Conservation (phyloP, 1,140 invertebrate genomes). For the Diploscapter pachys region DNA sequence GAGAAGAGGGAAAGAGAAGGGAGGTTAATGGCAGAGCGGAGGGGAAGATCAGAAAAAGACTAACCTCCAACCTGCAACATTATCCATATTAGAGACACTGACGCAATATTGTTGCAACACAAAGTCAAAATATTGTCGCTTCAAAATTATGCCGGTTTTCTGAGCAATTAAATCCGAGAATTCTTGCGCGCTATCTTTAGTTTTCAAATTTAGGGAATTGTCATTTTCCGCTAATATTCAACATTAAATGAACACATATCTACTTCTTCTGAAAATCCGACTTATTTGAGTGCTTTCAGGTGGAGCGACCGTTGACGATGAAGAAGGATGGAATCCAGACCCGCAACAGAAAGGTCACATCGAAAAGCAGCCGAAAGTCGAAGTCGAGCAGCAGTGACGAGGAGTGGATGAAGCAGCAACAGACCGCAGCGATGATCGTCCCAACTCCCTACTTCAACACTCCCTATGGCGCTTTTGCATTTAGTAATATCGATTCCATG, state of each 20-base stretch:
- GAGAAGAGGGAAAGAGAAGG: no score
- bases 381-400: slow-evolving; percentile 3
- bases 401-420: slow-evolving; percentile 1
- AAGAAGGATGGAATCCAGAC: slow-evolving; percentile 99
- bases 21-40: no score
- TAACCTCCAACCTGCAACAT: no score
- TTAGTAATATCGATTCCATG: no score
- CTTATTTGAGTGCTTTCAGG: slow-evolving; percentile 66
- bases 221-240: not conserved
- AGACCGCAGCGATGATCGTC: slow-evolving; percentile 3
- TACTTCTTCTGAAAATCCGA: slow-evolving; percentile 48
- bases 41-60: no score
- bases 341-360: slow-evolving; percentile 84
- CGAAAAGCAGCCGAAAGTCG: slow-evolving; percentile 27
- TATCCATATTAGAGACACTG: no score
- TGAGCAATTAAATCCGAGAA: slow-evolving; percentile 9
- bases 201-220: not conserved
- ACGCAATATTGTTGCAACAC: no score
- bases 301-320: slow-evolving; percentile 94
- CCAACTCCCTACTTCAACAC: not conserved
- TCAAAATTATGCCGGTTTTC: not conserved
- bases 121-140: no score
- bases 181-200: no score
- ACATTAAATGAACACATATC: not conserved
- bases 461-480: not conserved